Conservation (phyloP, 53 echinoderm and acorn worm species). For the Crossaster papposus region DNA sequence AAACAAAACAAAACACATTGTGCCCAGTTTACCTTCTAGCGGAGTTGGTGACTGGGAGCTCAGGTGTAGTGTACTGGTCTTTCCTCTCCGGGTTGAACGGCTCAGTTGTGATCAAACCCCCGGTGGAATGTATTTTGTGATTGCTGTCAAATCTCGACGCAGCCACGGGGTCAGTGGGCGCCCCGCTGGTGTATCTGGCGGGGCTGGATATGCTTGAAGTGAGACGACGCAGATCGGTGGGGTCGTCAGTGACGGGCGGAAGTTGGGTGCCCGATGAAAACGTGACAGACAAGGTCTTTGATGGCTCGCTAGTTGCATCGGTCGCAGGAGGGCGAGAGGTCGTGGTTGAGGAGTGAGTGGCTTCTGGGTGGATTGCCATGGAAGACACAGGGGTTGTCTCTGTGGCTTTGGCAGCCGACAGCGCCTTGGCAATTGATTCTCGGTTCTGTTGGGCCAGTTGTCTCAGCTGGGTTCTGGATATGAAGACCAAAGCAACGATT, state of each 20-base stretch:
- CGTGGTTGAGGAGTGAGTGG: neutral
- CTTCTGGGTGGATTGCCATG: neutral
- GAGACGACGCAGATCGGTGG: neutral
- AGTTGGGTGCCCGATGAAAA: neutral
- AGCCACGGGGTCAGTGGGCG: conserved; percentile 1
- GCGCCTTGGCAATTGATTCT: conserved; percentile 21
- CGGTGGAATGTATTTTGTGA: conserved; percentile 3
- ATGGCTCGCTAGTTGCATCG: neutral
- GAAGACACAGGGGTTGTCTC: neutral
- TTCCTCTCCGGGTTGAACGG: neutral
- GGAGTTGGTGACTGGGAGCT: neutral
- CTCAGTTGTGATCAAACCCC: neutral
- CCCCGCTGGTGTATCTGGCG: neutral
- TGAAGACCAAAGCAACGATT: neutral
- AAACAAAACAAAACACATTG: too few species aligned
- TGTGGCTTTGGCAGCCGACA: conserved; percentile 25
- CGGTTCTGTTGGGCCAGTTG: conserved; percentile 44
- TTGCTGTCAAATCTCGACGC: neutral
- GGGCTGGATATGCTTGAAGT: conserved; percentile 32
- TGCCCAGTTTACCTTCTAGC: neutral
- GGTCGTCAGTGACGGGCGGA: neutral
- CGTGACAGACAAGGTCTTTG: neutral
- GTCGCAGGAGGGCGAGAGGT: neutral
- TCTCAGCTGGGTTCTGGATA: conserved; percentile 23
- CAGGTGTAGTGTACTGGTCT: neutral